These are phyloP conservation scores for Opisthograptis luteolata DNA, from an alignment of 2,888 invertebrate species.

Conservation along the genomic window DNA sequence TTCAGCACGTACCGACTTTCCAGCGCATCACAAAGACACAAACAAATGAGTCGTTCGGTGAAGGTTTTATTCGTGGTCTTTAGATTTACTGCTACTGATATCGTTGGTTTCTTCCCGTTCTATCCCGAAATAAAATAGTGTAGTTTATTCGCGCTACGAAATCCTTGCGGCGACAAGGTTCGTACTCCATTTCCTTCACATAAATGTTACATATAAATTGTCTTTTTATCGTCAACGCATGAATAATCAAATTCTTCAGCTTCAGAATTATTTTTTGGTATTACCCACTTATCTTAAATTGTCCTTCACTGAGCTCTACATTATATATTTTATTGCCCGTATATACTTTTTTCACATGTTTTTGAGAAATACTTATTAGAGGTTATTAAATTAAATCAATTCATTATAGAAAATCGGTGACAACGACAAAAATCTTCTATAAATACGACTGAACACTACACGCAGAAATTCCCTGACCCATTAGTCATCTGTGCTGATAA, in stretches of 20 bases:
- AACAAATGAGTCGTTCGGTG: slow-evolving; percentile 54
- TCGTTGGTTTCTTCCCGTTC: slow-evolving; percentile 18
- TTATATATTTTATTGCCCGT: no score
- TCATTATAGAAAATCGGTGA: no score
- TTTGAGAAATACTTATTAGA: no score
- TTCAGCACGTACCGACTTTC: slow-evolving; percentile 70
- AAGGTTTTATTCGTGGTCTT: slow-evolving; percentile 42
- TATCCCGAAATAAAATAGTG: slow-evolving; percentile 20
- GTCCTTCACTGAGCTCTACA: background rate
- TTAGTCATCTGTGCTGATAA: no score
- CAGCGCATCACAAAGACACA: slow-evolving; percentile 55
- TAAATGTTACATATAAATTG: background rate
- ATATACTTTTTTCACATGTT: no score
- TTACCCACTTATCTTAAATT: background rate
- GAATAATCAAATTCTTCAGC: background rate
- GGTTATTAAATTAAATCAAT: no score
- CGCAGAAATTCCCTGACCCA: no score
- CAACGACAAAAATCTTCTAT: no score
- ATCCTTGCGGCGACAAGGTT: background rate
- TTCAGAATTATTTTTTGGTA: no score
- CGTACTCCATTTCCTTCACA: background rate
- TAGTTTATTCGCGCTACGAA: slow-evolving; percentile 14
- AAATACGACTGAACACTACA: no score
- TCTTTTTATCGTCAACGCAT: background rate
- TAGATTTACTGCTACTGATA: slow-evolving; percentile 37